Percentiles rank a stretch among this genome's conserved stretches.
phyloP scores from a whole-genome alignment of 2,888 invertebrate species.

The Drosophila basisetae region DNA sequence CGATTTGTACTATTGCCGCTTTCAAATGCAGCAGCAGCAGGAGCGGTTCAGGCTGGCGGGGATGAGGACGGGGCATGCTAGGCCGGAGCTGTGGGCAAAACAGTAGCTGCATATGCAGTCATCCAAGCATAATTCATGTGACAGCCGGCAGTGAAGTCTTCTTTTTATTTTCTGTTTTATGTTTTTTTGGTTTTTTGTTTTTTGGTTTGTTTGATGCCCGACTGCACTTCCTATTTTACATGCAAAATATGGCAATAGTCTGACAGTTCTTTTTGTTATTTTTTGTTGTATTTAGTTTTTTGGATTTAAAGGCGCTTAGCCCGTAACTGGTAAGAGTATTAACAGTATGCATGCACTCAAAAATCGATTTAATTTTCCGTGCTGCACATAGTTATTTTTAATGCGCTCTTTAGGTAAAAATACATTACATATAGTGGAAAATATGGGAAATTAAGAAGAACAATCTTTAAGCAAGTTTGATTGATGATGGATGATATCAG shows the following conservation, averaged over 20 bases:
- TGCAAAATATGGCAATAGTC: slow-evolving; percentile 61
- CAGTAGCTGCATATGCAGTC: slow-evolving; percentile 53
- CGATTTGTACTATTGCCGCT: slow-evolving; percentile 58
- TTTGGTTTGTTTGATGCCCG: slow-evolving; percentile 17
- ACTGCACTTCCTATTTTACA: slow-evolving; percentile 70
- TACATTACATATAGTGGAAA: not conserved
- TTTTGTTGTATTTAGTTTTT: not conserved
- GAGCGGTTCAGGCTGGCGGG: not conserved
- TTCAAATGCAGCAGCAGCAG: not conserved
- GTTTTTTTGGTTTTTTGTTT: slow-evolving; percentile 15
- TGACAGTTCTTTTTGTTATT: not conserved
- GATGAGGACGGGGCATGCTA: not conserved
- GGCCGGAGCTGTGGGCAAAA: slow-evolving; percentile 10
- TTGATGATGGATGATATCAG: not conserved
- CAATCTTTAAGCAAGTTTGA: not conserved
- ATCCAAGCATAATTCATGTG: slow-evolving; percentile 71
- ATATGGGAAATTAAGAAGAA: not conserved
- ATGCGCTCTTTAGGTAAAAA: not conserved
- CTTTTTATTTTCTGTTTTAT: slow-evolving; percentile 7
- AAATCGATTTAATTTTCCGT: slow-evolving; percentile 18
- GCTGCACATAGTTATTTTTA: not conserved
- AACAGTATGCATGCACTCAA: slow-evolving; percentile 6
- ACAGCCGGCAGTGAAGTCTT: slow-evolving; percentile 48
- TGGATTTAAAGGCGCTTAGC: slow-evolving; percentile 12
- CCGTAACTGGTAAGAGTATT: slow-evolving; percentile 17